These are phyloP conservation scores for Callorhinus ursinus DNA, from an alignment of 2,113 vertebrate species.

Conservation along the genomic window DNA sequence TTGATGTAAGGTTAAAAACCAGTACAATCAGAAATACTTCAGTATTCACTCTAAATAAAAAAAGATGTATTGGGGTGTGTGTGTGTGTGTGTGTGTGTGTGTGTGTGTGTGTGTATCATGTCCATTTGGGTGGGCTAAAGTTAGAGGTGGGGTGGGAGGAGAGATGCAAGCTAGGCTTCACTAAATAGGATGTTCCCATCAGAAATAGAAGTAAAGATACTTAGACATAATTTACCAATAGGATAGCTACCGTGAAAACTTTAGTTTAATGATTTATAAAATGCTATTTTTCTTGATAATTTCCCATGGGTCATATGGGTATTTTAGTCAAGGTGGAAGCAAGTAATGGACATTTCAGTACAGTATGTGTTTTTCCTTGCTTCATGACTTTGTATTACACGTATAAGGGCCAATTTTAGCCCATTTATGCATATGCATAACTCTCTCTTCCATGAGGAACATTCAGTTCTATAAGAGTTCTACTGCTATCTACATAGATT, in stretches of 20 bases:
- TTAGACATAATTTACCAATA: slow-evolving; percentile 61
- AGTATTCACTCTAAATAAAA: not conserved
- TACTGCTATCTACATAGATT: slow-evolving; percentile 69
- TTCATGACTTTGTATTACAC: slow-evolving; percentile 67
- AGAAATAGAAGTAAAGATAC: slow-evolving; percentile 72
- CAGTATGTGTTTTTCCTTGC: slow-evolving; percentile 68
- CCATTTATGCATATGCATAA: slow-evolving; percentile 67
- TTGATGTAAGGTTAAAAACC: not conserved
- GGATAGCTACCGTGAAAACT: slow-evolving; percentile 47
- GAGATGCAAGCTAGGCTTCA: not conserved
- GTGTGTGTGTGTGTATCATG: not conserved
- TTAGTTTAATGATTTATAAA: slow-evolving; percentile 79
- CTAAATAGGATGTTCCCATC: slow-evolving; percentile 25
- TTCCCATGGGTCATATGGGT: slow-evolving; percentile 51
- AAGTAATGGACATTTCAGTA: slow-evolving; percentile 58
- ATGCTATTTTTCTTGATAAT: slow-evolving; percentile 82
- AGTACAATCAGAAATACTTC: not conserved
- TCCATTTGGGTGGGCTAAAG: not conserved
- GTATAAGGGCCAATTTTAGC: slow-evolving; percentile 77
- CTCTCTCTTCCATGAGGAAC: slow-evolving; percentile 67
- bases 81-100: not conserved
- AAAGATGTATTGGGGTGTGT: not conserved
- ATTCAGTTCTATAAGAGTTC: slow-evolving; percentile 51
- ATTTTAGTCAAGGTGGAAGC: slow-evolving; percentile 75
- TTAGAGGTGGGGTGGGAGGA: not conserved